Evolutionary conservation across 2,888 invertebrate genomes (phyloP).

Genomic region (Leucophenga maculata): DNA sequence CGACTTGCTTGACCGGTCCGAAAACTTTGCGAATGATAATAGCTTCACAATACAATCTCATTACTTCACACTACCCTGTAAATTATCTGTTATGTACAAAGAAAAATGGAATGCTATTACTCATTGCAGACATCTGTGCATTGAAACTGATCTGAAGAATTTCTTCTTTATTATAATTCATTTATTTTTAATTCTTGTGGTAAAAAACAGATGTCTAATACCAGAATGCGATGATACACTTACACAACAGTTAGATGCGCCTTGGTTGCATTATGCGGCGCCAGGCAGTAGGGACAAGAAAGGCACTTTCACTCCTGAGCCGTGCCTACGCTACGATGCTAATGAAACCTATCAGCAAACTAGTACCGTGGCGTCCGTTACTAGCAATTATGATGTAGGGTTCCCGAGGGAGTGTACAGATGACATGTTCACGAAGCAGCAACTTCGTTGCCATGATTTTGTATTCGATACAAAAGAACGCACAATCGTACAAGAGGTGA

Average conservation of each 20-base stretch:
- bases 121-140: no score
- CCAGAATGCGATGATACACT: conserved; percentile 74
- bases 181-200: no score
- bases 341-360: conserved; percentile 38
- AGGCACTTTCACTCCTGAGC: conserved; percentile 64
- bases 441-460: conserved; percentile 73
- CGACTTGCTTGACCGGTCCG: no score
- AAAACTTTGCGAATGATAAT: no score
- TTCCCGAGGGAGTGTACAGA: conserved; percentile 31
- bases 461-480: conserved; percentile 74
- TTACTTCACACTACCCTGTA: no score
- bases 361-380: no score
- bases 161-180: no score
- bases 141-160: no score
- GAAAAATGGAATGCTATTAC: no score
- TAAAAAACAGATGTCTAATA: conserved; percentile 72
- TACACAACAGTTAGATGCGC: conserved; percentile 48
- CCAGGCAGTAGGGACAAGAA: conserved; percentile 69
- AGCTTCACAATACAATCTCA: no score
- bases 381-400: conserved; percentile 3
- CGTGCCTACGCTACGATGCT: conserved; percentile 60
- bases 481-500: conserved; percentile 76
- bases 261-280: conserved; percentile 74
- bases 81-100: no score
- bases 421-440: conserved; percentile 70